Conservation (phyloP, 2,113 vertebrate species). For the Chaetura pelagica region DNA sequence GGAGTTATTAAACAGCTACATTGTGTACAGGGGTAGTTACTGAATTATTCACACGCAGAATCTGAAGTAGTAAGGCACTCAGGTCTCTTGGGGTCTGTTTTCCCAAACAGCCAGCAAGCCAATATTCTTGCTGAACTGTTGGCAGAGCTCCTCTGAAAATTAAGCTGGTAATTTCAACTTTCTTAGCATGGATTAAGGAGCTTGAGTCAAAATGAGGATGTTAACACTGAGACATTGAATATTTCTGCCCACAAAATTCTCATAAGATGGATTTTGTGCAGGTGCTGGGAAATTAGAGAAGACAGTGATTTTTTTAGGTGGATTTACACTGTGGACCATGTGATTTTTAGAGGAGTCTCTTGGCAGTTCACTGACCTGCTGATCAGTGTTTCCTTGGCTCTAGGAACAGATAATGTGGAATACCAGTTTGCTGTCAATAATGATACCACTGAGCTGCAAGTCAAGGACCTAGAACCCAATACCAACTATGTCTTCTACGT, state of each 20-base stretch:
- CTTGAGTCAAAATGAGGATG: background rate
- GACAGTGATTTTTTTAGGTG: background rate
- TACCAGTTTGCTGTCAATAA: conserved; percentile 98
- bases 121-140: background rate
- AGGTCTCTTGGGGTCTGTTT: background rate
- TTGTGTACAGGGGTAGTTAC: background rate
- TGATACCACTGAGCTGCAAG: conserved; percentile 92
- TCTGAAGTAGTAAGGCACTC: background rate
- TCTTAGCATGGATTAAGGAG: background rate
- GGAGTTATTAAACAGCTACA: background rate
- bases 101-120: background rate
- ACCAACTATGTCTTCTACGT: conserved; percentile 94
- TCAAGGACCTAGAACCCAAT: conserved; percentile 92
- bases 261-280: background rate
- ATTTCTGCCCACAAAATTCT: background rate
- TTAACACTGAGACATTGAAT: background rate
- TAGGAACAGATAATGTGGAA: conserved; percentile 89
- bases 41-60: background rate
- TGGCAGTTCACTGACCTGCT: conserved; percentile 28
- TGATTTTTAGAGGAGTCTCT: background rate
- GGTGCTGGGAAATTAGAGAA: background rate
- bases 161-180: background rate
- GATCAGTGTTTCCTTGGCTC: conserved; percentile 36
- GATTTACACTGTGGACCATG: background rate
- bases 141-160: background rate